Conservation (phyloP, 2,888 invertebrate genomes). For the Rhagophthalmus giganteus region DNA sequence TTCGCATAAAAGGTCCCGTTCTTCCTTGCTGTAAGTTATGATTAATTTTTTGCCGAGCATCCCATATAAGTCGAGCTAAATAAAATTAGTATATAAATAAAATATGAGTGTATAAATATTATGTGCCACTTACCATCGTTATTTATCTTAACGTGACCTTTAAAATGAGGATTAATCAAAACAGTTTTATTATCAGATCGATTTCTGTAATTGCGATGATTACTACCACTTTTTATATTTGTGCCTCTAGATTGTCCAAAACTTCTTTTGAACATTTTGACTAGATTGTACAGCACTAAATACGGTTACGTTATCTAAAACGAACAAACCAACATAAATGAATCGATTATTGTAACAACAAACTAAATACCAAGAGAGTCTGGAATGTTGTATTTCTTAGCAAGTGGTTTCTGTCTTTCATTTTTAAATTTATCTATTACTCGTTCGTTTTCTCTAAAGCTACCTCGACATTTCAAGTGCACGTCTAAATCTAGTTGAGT, state of each 20-base stretch:
- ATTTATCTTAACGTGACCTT: conserved; percentile 61
- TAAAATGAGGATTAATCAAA: conserved; percentile 70
- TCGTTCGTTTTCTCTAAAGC: conserved; percentile 32
- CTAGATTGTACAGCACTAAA: neutral
- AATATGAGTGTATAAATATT: too few species aligned
- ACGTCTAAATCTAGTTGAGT: conserved; percentile 11
- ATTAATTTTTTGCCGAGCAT: conserved; percentile 21
- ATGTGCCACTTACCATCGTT: conserved; percentile 61
- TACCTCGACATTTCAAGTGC: conserved; percentile 25
- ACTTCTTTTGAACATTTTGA: conserved; percentile 7
- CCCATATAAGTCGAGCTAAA: conserved; percentile 40
- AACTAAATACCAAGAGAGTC: conserved; percentile 32
- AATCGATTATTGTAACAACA: neutral
- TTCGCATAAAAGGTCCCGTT: conserved; percentile 9
- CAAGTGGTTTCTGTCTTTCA: conserved; percentile 32
- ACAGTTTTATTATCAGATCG: conserved; percentile 58
- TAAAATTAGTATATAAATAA: conserved; percentile 11
- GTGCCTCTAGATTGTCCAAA: conserved; percentile 4
- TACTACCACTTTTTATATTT: conserved; percentile 9
- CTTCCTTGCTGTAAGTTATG: conserved; percentile 5
- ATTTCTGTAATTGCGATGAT: conserved; percentile 13
- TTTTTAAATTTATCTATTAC: conserved; percentile 37
- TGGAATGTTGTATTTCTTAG: conserved; percentile 28
- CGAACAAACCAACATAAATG: neutral
- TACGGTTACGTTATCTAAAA: conserved; percentile 16